Evolutionary conservation across 2,888 invertebrate species (phyloP).

Genomic region (Ctenicera cuprea): DNA sequence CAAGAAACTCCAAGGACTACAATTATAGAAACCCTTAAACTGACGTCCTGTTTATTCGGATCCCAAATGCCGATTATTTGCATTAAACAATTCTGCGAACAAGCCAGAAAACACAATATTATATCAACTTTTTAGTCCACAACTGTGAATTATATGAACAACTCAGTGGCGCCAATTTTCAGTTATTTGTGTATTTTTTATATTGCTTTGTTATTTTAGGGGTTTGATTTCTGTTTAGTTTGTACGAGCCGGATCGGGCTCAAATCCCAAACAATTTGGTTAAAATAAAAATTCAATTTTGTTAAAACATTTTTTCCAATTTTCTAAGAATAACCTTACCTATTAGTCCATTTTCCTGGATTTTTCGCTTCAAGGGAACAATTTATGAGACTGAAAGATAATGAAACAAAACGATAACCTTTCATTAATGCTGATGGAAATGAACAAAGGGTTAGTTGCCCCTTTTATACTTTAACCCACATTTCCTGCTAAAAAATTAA

Average conservation of each 20-base stretch:
- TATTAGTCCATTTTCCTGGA: background rate
- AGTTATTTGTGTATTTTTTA: too few species aligned
- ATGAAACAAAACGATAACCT: slow-evolving; percentile 15
- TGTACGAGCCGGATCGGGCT: slow-evolving; percentile 73
- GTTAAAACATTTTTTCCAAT: slow-evolving; percentile 69
- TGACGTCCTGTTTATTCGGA: background rate
- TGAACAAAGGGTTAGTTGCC: background rate
- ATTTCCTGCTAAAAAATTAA: background rate
- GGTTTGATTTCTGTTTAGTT: slow-evolving; percentile 74
- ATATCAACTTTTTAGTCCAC: background rate
- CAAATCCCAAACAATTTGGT: too few species aligned
- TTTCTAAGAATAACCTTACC: background rate
- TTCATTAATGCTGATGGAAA: slow-evolving; percentile 9
- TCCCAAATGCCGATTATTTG: background rate
- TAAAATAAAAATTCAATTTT: too few species aligned
- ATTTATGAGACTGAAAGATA: slow-evolving; percentile 6
- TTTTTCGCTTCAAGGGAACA: slow-evolving; percentile 11
- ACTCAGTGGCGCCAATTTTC: too few species aligned
- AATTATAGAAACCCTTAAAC: slow-evolving; percentile 13
- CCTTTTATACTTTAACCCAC: background rate
- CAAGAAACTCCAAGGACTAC: slow-evolving; percentile 2
- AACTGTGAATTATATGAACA: too few species aligned
- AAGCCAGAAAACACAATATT: background rate
- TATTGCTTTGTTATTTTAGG: slow-evolving; percentile 73
- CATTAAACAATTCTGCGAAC: background rate